Base-by-base conservation (phyloP, 2,797 vertebrate genomes). In the Liparis tanakae region DNA sequence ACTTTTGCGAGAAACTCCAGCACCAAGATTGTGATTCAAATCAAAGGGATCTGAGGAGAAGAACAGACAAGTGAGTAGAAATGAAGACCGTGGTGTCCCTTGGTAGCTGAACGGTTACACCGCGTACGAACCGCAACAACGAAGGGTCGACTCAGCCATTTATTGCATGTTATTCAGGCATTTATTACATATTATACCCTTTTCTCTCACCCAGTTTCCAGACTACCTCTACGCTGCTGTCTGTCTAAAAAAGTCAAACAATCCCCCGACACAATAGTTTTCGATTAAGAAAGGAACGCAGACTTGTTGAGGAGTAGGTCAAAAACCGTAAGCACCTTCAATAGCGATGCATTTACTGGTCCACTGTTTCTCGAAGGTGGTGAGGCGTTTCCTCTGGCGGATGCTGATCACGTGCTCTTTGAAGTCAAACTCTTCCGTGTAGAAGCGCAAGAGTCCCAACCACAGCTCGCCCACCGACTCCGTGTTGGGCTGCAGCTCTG, bases 1-100 rank as follows among this genome's bases (percentile, higher is more conserved):
- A 99, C 98, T 99, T 96, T 99, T 99, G 74, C 98, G 96, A 63
- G 98, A 99, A 76, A 99, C 98, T 94, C 98, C 98, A 85, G 98
- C 98, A 87, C 98, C 98, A 0, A 99, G 96, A 82, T 99, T 99
- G 88, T 99, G 98, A 94, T 98, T 99, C 93, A 99, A 95, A 92
- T 99, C 98, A 91, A 99, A 99, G 37, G 98, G 98, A 94, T 99
- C 98, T 99, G 89, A 70, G 61, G 67, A 82, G 36, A 72, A 60
- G 22, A 77, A 48, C 7, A 72, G 44, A 62, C 0, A 51, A 64
- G 72, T 67, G 58, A 70, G 60, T 7, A 22, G 4, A 67, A 46
- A 5, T 12, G 4, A 48, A 15, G 2, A n/a, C 5, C 7, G 0
- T 1, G 14, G 10, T 14, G 12, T 6, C 2, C 51, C 22, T 15